phyloP scores from a whole-genome alignment of 2,797 vertebrate genomes.

The Cossypha caffra region DNA sequence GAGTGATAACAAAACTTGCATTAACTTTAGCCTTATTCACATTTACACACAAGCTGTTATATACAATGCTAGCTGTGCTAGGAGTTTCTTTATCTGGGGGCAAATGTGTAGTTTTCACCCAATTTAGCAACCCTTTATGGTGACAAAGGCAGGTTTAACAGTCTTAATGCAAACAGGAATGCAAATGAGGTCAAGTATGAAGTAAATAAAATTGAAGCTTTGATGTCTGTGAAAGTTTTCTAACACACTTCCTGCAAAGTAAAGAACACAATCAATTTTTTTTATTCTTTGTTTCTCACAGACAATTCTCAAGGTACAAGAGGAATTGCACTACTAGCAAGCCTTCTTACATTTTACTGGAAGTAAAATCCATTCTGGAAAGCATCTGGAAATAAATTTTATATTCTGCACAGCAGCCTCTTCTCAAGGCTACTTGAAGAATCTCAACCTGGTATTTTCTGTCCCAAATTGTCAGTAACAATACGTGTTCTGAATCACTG shows the following conservation, averaged over 20 bases:
- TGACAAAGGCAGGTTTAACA: background rate
- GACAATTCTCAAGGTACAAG: background rate
- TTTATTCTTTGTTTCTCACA: background rate
- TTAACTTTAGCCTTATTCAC: background rate
- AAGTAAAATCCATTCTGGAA: background rate
- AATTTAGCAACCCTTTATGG: background rate
- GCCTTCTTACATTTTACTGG: background rate
- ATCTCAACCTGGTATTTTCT: background rate
- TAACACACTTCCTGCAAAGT: background rate
- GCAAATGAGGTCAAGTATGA: background rate
- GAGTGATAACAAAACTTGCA: background rate
- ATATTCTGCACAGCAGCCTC: background rate
- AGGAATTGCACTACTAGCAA: background rate
- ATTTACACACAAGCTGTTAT: background rate
- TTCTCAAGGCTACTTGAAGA: background rate
- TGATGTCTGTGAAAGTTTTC: background rate
- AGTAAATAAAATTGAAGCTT: background rate
- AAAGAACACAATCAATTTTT: background rate
- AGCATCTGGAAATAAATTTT: background rate
- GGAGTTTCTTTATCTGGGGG: background rate
- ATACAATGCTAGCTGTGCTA: background rate
- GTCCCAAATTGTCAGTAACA: background rate
- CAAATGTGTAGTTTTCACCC: background rate
- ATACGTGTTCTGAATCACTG: background rate
- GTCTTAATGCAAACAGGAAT: background rate